These are phyloP conservation scores for Drosophila pallidifrons DNA, from an alignment of 1,140 invertebrate species.

Conservation along the genomic window DNA sequence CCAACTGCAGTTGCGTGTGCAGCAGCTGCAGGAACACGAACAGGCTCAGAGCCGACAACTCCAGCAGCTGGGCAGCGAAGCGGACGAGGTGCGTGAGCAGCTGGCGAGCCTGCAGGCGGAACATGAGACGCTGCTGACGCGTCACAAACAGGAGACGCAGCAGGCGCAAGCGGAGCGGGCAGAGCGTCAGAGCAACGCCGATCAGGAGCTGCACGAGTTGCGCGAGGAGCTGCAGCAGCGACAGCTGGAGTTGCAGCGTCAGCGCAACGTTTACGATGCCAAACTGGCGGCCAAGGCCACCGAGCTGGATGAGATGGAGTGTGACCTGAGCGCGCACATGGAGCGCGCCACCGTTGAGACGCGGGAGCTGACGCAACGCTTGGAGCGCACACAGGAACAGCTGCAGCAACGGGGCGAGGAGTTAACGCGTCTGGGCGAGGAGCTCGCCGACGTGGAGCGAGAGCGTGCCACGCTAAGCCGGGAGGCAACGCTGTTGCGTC, in stretches of 20 bases:
- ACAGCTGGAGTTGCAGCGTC: conserved; percentile 86
- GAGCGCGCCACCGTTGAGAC: conserved; percentile 86
- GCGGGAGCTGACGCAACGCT: conserved; percentile 84
- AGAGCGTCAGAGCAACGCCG: conserved; percentile 49
- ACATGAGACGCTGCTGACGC: conserved; percentile 35
- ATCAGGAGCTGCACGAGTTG: conserved; percentile 81
- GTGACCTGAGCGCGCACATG: conserved; percentile 88
- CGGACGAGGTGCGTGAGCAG: conserved; percentile 86
- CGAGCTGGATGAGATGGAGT: conserved; percentile 87
- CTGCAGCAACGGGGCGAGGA: conserved; percentile 85
- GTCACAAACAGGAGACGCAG: conserved; percentile 32
- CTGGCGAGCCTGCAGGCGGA: conserved; percentile 76
- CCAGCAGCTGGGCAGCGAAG: conserved; percentile 86
- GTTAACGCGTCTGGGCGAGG: conserved; percentile 84
- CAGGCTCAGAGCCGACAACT: conserved; percentile 86
- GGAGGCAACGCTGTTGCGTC: conserved; percentile 70
- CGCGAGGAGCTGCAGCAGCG: conserved; percentile 84
- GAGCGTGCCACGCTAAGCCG: conserved; percentile 59
- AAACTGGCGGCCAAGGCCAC: conserved; percentile 86
- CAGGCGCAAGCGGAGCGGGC: conserved; percentile 41
- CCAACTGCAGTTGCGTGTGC: conserved; percentile 86
- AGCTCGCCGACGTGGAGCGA: conserved; percentile 77
- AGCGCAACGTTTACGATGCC: conserved; percentile 86
- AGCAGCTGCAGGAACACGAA: conserved; percentile 86
- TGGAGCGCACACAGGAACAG: conserved; percentile 86